Base-by-base conservation (phyloP, 2,113 vertebrate species). In the Phylloscopus whistleri region DNA sequence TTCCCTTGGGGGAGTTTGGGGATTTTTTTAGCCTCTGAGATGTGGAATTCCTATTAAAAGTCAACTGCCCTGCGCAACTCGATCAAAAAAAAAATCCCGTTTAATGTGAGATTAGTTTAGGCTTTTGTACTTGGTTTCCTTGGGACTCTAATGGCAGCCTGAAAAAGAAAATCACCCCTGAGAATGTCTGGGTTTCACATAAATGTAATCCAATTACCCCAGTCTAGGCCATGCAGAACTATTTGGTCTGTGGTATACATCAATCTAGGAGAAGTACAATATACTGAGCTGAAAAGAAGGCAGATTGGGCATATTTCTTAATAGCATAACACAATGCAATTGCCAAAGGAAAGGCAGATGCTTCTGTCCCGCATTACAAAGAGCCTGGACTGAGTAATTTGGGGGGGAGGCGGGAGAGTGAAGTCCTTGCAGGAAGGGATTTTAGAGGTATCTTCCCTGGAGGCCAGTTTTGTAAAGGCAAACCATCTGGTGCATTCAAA, bases 401-500 rank as follows among this genome's bases (percentile, higher is more conserved):
- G 6, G 39, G 9, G 33, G 84, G 56, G 30, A 41, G 43, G 55
- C 1, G 9, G 73, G 82, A 78, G 76, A 91, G 56, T 24, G 85
- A 95, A 92, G 89, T 93, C 96, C 96, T 96, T 94, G 84, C 82
- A 93, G 52, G 75, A 70, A 89, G 88, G 92, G 93, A 93, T 92
- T 95, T 95, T 84, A 93, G 96, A 97, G 91, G 94, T 95, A 95
- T 90, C 85, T 94, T 97, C 95, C 96, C 84, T 78, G 66, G 96
- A 94, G 96, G 95, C 70, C 75, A 43, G 77, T 94, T 94, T 95
- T 94, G 74, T 96, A 96, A 97, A 95, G 91, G 95, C 91, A 83
- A 79, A 68, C 96, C 97, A 97, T 97, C 95, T 97, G 97, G 79
- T 95, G 84, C 94, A 97, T 96, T 97, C 94, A 97, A 94, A 96